Evolutionary conservation across 1,140 invertebrate species (phyloP).

Genomic region (Drosophila lacteicornis): DNA sequence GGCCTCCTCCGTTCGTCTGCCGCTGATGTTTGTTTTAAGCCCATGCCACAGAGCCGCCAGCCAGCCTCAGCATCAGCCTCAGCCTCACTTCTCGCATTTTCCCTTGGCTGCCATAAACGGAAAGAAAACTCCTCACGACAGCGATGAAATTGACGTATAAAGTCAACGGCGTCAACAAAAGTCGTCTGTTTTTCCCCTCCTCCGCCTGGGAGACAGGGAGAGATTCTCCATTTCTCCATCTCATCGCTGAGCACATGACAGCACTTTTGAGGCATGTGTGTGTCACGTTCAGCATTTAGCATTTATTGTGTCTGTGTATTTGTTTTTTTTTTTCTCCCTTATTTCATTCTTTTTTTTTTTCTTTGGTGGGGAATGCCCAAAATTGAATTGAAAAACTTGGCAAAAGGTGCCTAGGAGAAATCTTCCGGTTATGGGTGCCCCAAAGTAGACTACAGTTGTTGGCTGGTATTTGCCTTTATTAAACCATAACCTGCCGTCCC

Average conservation of each 20-base stretch:
- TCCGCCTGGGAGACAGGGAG: background rate
- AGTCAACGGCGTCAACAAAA: constrained; percentile 78
- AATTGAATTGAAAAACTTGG: constrained; percentile 73
- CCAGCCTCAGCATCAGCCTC: background rate
- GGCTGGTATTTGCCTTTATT: constrained; percentile 25
- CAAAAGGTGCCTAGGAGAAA: constrained; percentile 24
- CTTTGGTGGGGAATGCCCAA: constrained; percentile 25
- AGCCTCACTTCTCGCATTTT: constrained; percentile 16
- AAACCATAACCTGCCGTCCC: constrained; percentile 25
- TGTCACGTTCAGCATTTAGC: constrained; percentile 77
- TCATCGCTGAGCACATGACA: constrained; percentile 65
- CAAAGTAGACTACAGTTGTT: constrained; percentile 60
- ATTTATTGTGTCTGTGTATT: constrained; percentile 70
- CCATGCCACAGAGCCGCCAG: constrained; percentile 16
- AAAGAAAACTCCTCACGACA: constrained; percentile 67
- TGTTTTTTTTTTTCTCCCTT: constrained; percentile 7
- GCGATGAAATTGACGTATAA: constrained; percentile 77
- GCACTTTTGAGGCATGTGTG: constrained; percentile 66
- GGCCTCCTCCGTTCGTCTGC: constrained; percentile 50
- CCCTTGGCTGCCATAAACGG: constrained; percentile 62
- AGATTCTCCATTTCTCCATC: constrained; percentile 10
- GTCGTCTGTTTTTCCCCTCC: background rate
- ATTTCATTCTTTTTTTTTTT: background rate
- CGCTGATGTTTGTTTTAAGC: constrained; percentile 67
- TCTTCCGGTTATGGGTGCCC: constrained; percentile 15